These are phyloP conservation scores for Callorhinus ursinus DNA, from an alignment of 2,113 vertebrate genomes.

Conservation along the genomic window DNA sequence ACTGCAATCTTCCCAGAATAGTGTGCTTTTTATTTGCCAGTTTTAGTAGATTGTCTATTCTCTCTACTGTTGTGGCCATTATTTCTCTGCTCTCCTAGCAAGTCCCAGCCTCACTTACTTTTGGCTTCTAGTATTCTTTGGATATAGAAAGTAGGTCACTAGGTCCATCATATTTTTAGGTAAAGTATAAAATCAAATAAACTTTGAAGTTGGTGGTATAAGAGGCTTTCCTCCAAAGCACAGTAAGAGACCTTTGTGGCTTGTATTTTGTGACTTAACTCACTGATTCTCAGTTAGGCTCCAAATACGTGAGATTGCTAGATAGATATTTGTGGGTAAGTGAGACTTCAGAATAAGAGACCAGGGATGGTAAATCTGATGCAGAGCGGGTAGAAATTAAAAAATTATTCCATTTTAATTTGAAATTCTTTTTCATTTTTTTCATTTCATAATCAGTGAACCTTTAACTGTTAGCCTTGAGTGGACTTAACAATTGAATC, in stretches of 20 bases:
- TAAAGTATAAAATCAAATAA: neutral
- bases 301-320: neutral
- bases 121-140: neutral
- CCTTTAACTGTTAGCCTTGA: neutral
- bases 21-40: neutral
- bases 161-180: neutral
- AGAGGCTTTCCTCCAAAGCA: neutral
- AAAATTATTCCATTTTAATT: neutral
- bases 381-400: neutral
- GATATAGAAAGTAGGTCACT: slow-evolving; percentile 10
- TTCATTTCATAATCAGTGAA: neutral
- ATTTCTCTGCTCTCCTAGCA: neutral
- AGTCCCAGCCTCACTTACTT: neutral
- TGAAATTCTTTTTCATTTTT: neutral
- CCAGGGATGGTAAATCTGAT: neutral
- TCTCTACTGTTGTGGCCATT: neutral
- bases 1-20: neutral
- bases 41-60: neutral
- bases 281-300: neutral
- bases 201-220: neutral
- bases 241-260: neutral
- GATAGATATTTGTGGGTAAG: neutral
- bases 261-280: neutral
- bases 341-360: neutral
- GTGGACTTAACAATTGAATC: neutral